These are phyloP conservation scores for Microplitis deprimator DNA, from an alignment of 2,888 invertebrate species.

Conservation along the genomic window DNA sequence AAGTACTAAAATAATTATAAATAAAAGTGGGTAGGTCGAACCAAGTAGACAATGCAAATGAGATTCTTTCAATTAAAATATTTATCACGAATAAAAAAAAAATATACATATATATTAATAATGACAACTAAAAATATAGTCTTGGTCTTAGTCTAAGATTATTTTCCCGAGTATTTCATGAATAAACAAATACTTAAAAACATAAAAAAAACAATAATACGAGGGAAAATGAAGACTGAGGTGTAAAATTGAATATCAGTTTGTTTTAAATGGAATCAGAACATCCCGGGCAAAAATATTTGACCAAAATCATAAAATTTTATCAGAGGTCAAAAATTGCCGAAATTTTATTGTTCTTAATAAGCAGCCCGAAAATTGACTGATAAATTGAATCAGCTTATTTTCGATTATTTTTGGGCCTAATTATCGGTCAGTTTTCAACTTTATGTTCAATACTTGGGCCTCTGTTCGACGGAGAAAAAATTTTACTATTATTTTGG, in stretches of 20 bases:
- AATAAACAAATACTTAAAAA: neutral
- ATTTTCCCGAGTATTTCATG: slow-evolving; percentile 24
- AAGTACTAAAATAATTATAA: slow-evolving; percentile 17
- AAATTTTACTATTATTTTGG: too few species aligned
- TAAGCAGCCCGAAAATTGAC: too few species aligned
- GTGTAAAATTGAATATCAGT: slow-evolving; percentile 17
- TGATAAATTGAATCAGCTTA: too few species aligned
- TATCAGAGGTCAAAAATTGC: too few species aligned
- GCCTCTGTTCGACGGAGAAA: too few species aligned
- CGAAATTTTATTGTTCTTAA: too few species aligned
- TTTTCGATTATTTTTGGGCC: too few species aligned
- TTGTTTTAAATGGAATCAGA: slow-evolving; percentile 14
- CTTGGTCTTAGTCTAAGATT: neutral
- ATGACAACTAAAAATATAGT: neutral
- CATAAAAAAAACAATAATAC: slow-evolving; percentile 19
- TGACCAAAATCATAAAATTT: too few species aligned
- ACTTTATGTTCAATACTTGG: too few species aligned
- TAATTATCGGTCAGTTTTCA: too few species aligned
- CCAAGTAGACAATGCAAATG: slow-evolving; percentile 26
- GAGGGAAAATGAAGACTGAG: slow-evolving; percentile 17
- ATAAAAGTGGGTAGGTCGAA: slow-evolving; percentile 15
- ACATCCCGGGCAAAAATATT: neutral
- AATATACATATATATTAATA: neutral
- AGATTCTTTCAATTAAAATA: slow-evolving; percentile 10
- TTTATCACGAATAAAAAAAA: neutral